phyloP scores from a whole-genome alignment of 2,113 vertebrate genomes.

The Apteryx owenii region DNA sequence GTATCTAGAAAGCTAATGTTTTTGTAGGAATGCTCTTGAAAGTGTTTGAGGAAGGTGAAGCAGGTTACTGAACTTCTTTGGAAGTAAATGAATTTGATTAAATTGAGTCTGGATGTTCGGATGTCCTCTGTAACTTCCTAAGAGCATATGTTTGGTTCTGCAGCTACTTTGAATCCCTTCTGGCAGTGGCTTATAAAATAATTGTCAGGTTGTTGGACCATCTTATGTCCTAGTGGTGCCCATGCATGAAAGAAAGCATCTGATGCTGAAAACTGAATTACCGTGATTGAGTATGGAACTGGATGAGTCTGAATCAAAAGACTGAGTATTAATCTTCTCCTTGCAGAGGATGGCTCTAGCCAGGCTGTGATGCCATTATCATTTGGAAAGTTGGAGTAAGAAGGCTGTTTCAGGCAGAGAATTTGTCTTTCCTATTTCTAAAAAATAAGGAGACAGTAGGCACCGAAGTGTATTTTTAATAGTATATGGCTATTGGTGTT shows the following conservation, averaged over 20 bases:
- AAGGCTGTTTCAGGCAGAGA: background rate
- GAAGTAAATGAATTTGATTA: background rate
- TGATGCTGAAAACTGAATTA: background rate
- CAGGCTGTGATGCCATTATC: background rate
- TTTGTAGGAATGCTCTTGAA: background rate
- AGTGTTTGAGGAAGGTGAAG: background rate
- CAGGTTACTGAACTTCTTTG: background rate
- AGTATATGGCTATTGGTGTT: background rate
- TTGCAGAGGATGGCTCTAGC: background rate
- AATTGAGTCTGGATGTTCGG: background rate
- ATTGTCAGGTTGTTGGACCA: background rate
- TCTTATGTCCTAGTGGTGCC: background rate
- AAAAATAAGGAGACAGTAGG: background rate
- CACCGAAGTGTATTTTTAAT: background rate
- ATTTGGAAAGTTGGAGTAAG: background rate
- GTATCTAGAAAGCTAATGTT: background rate
- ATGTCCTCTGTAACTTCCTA: background rate
- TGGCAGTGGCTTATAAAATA: background rate
- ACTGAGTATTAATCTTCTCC: background rate
- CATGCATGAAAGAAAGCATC: background rate
- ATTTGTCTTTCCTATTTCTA: background rate
- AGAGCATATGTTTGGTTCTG: fast-evolving
- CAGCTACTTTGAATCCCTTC: background rate
- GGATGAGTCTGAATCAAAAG: background rate
- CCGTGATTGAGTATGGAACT: background rate